Percentiles rank a stretch among this genome's conserved stretches.
These are phyloP conservation scores for Anabacerthia variegaticeps DNA, from an alignment of 2,797 vertebrate species.

Conservation along the genomic window DNA sequence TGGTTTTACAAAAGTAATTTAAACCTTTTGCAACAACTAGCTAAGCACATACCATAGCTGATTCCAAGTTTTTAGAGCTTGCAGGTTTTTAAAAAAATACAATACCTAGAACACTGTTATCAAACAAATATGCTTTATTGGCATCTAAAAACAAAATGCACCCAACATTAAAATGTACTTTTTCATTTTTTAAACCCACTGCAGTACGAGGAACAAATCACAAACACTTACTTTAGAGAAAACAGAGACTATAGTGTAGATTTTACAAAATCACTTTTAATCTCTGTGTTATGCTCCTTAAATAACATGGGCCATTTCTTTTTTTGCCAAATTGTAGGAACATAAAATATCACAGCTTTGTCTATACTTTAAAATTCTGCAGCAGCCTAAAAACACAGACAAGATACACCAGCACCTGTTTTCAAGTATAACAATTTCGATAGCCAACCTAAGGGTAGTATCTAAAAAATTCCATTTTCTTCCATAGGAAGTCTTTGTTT, in stretches of 20 bases:
- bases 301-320: constrained; percentile 75
- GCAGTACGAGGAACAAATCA: constrained; percentile 94
- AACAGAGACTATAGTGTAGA: constrained; percentile 90
- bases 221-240: constrained; percentile 95
- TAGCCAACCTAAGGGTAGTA: constrained; percentile 85
- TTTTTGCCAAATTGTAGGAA: constrained; percentile 83
- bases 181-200: constrained; percentile 84
- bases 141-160: constrained; percentile 98
- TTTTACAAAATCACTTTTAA: constrained; percentile 85
- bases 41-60: constrained; percentile 68
- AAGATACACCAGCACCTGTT: constrained; percentile 85
- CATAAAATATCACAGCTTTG: constrained; percentile 89
- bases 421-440: constrained; percentile 86
- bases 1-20: constrained; percentile 71
- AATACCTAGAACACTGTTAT: constrained; percentile 98
- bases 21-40: constrained; percentile 70
- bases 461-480: constrained; percentile 90
- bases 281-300: constrained; percentile 86
- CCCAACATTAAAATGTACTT: constrained; percentile 90
- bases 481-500: constrained; percentile 96
- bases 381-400: constrained; percentile 90
- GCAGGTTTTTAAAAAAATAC: constrained; percentile 87
- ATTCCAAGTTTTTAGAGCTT: constrained; percentile 77
- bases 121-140: constrained; percentile 99
- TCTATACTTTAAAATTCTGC: constrained; percentile 92